Evolutionary conservation across 2,113 vertebrate species (phyloP).

Genomic region (Chaenocephalus aceratus): DNA sequence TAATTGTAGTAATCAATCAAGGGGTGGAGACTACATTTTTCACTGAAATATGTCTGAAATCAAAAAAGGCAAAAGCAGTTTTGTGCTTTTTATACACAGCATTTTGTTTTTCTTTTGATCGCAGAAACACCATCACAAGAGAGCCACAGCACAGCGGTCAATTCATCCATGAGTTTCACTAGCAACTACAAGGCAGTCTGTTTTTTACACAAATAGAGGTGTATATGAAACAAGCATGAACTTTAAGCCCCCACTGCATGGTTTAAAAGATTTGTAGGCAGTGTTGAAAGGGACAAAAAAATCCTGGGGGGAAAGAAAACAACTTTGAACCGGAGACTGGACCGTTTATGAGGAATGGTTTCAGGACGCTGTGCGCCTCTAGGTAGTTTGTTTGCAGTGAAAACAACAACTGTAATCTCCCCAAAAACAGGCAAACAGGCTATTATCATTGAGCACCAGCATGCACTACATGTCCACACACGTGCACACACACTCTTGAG

Average conservation of each 20-base stretch:
- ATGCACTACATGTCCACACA: slow-evolving; percentile 20
- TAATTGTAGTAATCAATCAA: slow-evolving; percentile 70
- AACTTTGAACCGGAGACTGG: background rate
- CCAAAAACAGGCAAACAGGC: slow-evolving; percentile 61
- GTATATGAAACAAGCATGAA: slow-evolving; percentile 26
- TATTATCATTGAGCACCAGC: slow-evolving; percentile 66
- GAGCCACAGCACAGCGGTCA: slow-evolving; percentile 15
- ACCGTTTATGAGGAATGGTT: slow-evolving; percentile 45
- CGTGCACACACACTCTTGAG: slow-evolving; percentile 28
- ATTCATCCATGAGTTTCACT: slow-evolving; percentile 46
- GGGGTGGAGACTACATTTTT: slow-evolving; percentile 48
- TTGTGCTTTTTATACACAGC: slow-evolving; percentile 13
- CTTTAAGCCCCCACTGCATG: slow-evolving; percentile 14
- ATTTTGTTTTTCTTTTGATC: slow-evolving; percentile 23
- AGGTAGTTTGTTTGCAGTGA: slow-evolving; percentile 61
- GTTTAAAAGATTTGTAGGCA: slow-evolving; percentile 9
- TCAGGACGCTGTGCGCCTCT: slow-evolving; percentile 17
- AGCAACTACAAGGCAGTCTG: slow-evolving; percentile 35
- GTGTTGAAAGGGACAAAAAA: slow-evolving; percentile 26
- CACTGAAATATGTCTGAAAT: slow-evolving; percentile 32
- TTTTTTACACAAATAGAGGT: slow-evolving; percentile 40
- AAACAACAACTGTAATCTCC: slow-evolving; percentile 74
- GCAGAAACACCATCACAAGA: slow-evolving; percentile 23
- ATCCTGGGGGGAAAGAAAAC: background rate
- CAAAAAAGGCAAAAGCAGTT: slow-evolving; percentile 31